phyloP scores from a whole-genome alignment of 2,113 vertebrate species.

The Lagenorhynchus albirostris region DNA sequence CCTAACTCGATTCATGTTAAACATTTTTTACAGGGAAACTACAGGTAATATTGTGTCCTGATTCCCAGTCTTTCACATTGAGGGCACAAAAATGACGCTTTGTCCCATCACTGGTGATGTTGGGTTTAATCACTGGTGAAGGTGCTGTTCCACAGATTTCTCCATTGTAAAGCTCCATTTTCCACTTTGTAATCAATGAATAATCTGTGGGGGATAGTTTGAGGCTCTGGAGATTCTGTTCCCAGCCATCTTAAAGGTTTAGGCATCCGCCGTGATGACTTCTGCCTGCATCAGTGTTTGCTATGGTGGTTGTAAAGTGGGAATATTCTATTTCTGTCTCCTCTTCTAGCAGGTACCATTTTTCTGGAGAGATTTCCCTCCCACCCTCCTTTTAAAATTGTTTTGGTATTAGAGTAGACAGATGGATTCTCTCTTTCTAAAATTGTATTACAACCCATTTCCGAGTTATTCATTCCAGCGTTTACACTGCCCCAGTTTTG shows the following conservation, averaged over 20 bases:
- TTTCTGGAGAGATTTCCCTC: neutral
- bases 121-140: neutral
- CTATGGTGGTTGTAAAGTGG: accelerated
- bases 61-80: neutral
- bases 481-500: neutral
- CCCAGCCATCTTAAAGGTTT: neutral
- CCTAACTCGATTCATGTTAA: neutral
- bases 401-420: neutral
- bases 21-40: neutral
- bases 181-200: neutral
- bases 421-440: neutral
- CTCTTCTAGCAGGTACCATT: neutral
- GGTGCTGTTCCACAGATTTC: neutral
- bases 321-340: neutral
- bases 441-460: neutral
- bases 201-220: accelerated
- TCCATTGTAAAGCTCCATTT: too few species aligned
- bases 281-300: accelerated
- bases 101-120: neutral
- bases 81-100: accelerated
- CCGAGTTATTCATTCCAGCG: neutral
- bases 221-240: neutral
- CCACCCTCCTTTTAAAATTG: neutral
- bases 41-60: accelerated
- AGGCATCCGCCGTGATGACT: too few species aligned